Evolutionary conservation across 2,797 vertebrate genomes (phyloP), one percentile per base, ranked within the genome.

Genomic region (Rhinophrynus dorsalis): DNA sequence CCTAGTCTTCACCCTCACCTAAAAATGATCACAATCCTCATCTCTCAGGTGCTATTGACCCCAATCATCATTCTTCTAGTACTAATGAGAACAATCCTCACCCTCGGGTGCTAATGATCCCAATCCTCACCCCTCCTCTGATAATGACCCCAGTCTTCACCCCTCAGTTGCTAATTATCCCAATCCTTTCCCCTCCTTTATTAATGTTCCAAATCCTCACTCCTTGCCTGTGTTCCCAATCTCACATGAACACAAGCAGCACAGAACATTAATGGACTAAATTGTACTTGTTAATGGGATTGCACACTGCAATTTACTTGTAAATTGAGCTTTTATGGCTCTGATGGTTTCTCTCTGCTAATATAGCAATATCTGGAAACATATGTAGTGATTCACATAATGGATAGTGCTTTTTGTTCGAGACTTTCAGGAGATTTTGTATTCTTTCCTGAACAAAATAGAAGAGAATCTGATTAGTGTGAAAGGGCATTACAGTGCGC

Each of bases 301-400:
- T 35, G 33, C 33, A 35, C 5, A 21, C 7, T 0, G 0, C n/a
- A 6, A 47, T 74, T 44, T 18, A 62, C 47, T 38, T 0, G 0
- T 7, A 44, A 75, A 33, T 20, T 55, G 27, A 11, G 33, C 18
- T 6, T 56, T 37, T 56, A 37, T 3, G 6, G 18, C n/a, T n/a
- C 30, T 13, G 35, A 17, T 13, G 1, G 0, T 29, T 42, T 32
- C n/a, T 45, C n/a, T 52, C 42, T 65, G 33, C 33, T 50, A 35
- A 50, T 71, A 45, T 15, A 57, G 45, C n/a, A 21, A 1, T 1
- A 21, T 24, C 12, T 35, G 6, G 33, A 7, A 35, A 6, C 6
- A 11, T 35, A 6, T 35, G 33, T 11, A 35, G 33, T 11, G 6
- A 11, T 35, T 35, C 10, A 35, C 2, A 35, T 35, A 35, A 35